Evolutionary conservation across 2,888 invertebrate species (phyloP), one percentile per base, ranked within the genome.

Genomic region (Acrobasis consociella): DNA sequence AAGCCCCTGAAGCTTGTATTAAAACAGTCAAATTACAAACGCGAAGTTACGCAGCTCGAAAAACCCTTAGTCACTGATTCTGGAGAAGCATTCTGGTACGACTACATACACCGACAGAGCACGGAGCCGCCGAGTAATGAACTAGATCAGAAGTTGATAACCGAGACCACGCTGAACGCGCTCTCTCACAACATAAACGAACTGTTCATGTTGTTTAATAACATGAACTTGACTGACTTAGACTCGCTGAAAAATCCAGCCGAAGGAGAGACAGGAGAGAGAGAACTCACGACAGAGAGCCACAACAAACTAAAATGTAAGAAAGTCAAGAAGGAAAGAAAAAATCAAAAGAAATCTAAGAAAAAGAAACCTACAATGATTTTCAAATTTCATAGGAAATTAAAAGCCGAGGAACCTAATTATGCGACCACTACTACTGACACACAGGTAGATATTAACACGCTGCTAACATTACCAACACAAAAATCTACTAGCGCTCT

Each of bases 11-110:
- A 10, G 2, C 22, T 8, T n/a, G 37, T 1, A 37, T 7, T 8
- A 5, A 37, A 51, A 60, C 39, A n/a, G 1, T 3, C 10, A 31
- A 10, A 16, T 22, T 16, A 42, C 16, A 38, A 51, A 61, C 67
- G 70, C n/a, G 69, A 70, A 8, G 58, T 60, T 3, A 62, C 68
- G 50, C 73, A 78, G 64, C 65, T 74, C 15, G 74, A 76, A 42
- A 67, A 70, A 0, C 80, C 83, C 0, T 66, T 82, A 31, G 75
- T 76, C 52, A 67, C 81, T 2, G 79, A 83, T 56, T 69, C 73
- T 0, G 76, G 78, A 13, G 83, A 77, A 3, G 67, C 71, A 0
- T 82, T 81, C 64, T 83, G 83, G 84, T 66, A 73, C 65, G 74
- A 83, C 49, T 81, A 80, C 58, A 49, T 83, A 22, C 77, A 60